Evolutionary conservation across 2,888 invertebrate species (phyloP).

Genomic region (Microplitis deprimator): DNA sequence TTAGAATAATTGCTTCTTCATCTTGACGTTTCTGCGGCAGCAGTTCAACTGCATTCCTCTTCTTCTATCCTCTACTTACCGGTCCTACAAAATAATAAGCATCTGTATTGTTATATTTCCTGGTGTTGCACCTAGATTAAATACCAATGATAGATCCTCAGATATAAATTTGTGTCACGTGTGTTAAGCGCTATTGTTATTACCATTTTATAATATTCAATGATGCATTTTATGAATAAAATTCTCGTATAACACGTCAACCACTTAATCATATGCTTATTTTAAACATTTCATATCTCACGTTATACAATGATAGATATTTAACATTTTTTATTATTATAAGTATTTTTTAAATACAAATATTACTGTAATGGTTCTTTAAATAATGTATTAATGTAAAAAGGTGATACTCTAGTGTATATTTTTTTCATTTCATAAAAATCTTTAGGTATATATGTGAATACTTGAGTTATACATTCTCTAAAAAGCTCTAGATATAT

Average conservation of each 20-base stretch:
- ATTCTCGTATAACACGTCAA: neutral
- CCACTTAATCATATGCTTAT: neutral
- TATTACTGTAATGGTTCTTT: neutral
- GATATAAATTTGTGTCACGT: slow-evolving; percentile 8
- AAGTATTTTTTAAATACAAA: neutral
- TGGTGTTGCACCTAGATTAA: slow-evolving; percentile 20
- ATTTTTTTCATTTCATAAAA: slow-evolving; percentile 26
- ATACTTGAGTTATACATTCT: neutral
- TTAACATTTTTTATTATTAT: neutral
- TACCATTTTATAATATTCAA: slow-evolving; percentile 3
- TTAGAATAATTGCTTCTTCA: slow-evolving; percentile 71
- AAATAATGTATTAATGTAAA: slow-evolving; percentile 3
- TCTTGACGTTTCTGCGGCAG: slow-evolving; percentile 66
- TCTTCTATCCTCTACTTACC: neutral
- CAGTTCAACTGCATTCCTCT: slow-evolving; percentile 44
- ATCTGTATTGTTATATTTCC: slow-evolving; percentile 13
- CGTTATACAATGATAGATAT: neutral
- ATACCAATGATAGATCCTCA: slow-evolving; percentile 15
- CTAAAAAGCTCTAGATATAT: slow-evolving; percentile 18
- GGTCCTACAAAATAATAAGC: slow-evolving; percentile 31
- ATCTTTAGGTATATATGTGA: neutral
- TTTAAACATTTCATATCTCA: neutral
- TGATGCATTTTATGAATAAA: slow-evolving; percentile 4
- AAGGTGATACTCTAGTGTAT: neutral
- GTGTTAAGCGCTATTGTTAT: slow-evolving; percentile 1